These are phyloP conservation scores for Psilanteris sp. DNA, from an alignment of 1,140 invertebrate genomes.

Conservation along the genomic window DNA sequence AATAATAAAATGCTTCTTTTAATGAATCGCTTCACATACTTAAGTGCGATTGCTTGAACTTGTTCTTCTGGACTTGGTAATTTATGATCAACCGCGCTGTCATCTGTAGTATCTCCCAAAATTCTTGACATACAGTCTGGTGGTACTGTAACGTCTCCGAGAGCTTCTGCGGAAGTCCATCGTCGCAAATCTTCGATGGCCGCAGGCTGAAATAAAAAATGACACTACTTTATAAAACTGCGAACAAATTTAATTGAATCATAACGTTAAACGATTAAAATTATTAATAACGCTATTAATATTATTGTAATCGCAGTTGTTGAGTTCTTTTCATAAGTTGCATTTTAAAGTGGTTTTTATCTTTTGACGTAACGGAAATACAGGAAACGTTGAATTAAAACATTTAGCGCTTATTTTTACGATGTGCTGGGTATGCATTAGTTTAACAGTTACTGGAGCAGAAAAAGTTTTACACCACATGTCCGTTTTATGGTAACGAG, in stretches of 20 bases:
- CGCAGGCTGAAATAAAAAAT: conserved; percentile 84
- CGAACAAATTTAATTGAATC: too few species aligned
- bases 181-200: conserved; percentile 88
- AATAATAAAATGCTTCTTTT: too few species aligned
- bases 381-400: conserved; percentile 52
- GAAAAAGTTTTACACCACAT: conserved; percentile 67
- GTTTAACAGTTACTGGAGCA: conserved; percentile 65
- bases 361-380: too few species aligned
- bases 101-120: conserved; percentile 80
- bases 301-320: too few species aligned
- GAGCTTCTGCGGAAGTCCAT: conserved; percentile 91
- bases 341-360: too few species aligned
- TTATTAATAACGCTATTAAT: too few species aligned
- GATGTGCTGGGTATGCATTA: conserved; percentile 34
- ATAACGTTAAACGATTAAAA: too few species aligned
- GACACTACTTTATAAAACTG: too few species aligned
- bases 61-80: conserved; percentile 91
- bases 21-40: conserved; percentile 80
- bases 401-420: conserved; percentile 42
- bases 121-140: conserved; percentile 85
- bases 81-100: conserved; percentile 88
- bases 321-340: too few species aligned
- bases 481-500: conserved; percentile 60
- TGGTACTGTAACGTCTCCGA: conserved; percentile 89
- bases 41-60: conserved; percentile 87